Base-by-base conservation (phyloP, 2,888 invertebrate genomes). In the Volucella zonaria region DNA sequence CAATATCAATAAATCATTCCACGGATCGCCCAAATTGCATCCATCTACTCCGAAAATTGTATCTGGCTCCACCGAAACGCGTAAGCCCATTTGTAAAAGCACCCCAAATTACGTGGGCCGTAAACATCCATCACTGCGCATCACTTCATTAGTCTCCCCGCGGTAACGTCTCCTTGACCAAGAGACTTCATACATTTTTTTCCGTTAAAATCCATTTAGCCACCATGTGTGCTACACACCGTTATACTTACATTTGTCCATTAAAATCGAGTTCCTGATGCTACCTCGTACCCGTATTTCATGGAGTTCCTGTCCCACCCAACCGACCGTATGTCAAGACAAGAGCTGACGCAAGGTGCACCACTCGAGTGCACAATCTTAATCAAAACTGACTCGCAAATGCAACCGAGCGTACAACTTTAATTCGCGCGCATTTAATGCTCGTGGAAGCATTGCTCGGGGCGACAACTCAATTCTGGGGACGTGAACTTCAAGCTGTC, bases 141-240 rank as follows among this genome's bases (percentile, higher is more conserved):
- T 79, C 71, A 66, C 78, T 79, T 79, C 66, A 79, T 73, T 73
- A 79, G 45, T 51, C 71, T 43, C 45, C 62, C 23, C 6, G n/a
- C 8, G 10, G 52, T 42, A n/a, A 0, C 23, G 31, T 40, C 59
- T 40, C 38, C 45, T 9, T 42, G 42, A 23, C 62, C 31, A 47
- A 56, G 59, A 64, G 31, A 6, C 49, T 2, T 51, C 42, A 51
- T 23, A 58, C 52, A 62, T 52, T 15, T 42, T 18, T 58, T 54
- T 14, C 45, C 15, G 6, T 74, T 73, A 42, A 59, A 45, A 52
- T 45, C 18, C 31, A 51, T 52, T 59, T 14, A 31, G 10, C 49
- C 64, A 23, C 43, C 62, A 38, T 62, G 23, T 23, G 18, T n/a
- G 15, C n/a, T 31, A 31, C 6, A 4, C 11, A 18, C 43, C 51